Conservation (phyloP, 2,888 invertebrate species). For the Opisthograptis luteolata region DNA sequence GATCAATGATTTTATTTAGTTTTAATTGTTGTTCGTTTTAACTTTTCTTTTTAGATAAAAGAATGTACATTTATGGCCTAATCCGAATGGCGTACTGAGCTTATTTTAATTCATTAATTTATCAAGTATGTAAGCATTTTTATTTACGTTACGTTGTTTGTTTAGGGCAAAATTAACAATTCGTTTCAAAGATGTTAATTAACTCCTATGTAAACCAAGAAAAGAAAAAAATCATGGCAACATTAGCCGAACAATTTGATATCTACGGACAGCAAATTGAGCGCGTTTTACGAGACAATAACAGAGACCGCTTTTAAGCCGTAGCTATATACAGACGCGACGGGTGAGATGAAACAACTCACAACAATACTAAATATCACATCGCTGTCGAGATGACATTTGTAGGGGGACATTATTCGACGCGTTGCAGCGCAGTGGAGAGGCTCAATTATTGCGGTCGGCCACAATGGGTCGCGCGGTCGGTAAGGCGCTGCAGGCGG, state of each 20-base stretch:
- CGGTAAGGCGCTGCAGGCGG: conserved; percentile 39
- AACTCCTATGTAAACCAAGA: too few relatives aligned
- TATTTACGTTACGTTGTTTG: too few relatives aligned
- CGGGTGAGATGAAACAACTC: conserved; percentile 59
- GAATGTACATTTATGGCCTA: too few relatives aligned
- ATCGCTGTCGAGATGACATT: conserved; percentile 64
- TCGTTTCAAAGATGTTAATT: conserved; percentile 22
- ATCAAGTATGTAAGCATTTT: too few relatives aligned
- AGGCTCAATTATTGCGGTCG: conserved; percentile 69
- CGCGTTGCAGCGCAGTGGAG: conserved; percentile 58
- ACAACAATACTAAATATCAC: conserved; percentile 69
- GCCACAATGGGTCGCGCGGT: conserved; percentile 53
- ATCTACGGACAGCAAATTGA: too few relatives aligned
- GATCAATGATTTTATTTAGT: too few relatives aligned
- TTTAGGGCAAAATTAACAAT: conserved; percentile 23
- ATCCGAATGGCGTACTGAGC: too few relatives aligned
- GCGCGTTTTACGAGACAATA: conserved; percentile 56
- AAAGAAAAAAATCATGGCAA: conserved; percentile 37
- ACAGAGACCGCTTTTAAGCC: conserved; percentile 52
- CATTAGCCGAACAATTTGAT: conserved; percentile 48
- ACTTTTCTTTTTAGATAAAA: too few relatives aligned
- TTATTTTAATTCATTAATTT: too few relatives aligned
- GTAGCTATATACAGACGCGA: conserved; percentile 52
- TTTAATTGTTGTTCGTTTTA: too few relatives aligned
- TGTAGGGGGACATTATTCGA: conserved; percentile 67